phyloP scores from a whole-genome alignment of 1,140 invertebrate genomes.

The Papilio polytes region DNA sequence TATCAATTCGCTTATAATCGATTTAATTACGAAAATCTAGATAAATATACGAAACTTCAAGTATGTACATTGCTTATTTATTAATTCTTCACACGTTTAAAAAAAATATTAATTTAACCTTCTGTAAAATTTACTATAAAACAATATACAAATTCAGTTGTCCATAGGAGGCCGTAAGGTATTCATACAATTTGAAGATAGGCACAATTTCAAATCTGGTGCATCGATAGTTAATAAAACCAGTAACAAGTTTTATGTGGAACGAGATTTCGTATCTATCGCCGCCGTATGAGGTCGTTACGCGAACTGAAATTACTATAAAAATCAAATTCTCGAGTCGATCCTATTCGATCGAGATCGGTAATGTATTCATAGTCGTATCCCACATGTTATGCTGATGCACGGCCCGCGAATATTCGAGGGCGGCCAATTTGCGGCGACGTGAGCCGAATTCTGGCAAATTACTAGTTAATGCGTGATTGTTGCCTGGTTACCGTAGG shows the following conservation, averaged over 20 bases:
- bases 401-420: conserved; percentile 58
- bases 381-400: conserved; percentile 63
- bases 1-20: background rate
- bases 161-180: background rate
- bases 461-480: conserved; percentile 59
- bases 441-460: conserved; percentile 64
- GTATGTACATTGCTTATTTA: background rate
- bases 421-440: conserved; percentile 64
- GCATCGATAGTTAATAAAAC: conserved; percentile 14
- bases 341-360: conserved; percentile 58
- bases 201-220: background rate
- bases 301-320: conserved; percentile 56
- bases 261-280: conserved; percentile 16
- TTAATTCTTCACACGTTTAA: too few relatives aligned
- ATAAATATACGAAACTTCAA: background rate
- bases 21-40: background rate
- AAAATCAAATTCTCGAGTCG: conserved; percentile 57
- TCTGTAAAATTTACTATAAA: background rate
- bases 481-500: conserved; percentile 54
- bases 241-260: conserved; percentile 20
- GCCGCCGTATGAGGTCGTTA: conserved; percentile 42
- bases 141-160: background rate
- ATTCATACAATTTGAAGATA: background rate
- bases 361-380: conserved; percentile 71
- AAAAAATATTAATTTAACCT: too few relatives aligned